A percentile compares a stretch with the other conserved stretches of the same genome.
phyloP scores from a whole-genome alignment of 2,888 invertebrate genomes.

The Dendrolimus pini region DNA sequence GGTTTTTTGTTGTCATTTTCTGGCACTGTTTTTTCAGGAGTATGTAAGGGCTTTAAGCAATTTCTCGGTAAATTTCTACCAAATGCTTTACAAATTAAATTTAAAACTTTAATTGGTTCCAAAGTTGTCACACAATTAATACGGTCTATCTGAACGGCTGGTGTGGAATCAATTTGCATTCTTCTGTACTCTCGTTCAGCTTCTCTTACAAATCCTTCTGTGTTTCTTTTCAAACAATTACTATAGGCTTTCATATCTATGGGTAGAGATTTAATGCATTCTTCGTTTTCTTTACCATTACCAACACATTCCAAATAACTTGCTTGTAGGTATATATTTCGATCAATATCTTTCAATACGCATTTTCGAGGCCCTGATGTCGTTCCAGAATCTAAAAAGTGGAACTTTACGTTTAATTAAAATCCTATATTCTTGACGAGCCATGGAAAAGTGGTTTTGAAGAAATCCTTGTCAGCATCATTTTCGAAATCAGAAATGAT shows the following conservation, averaged over 20 bases:
- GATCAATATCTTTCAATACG: background rate
- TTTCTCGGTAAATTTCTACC: constrained; percentile 2
- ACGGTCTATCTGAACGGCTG: background rate
- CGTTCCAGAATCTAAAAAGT: background rate
- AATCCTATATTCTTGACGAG: background rate
- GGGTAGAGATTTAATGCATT: constrained; percentile 9
- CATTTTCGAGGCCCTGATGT: background rate
- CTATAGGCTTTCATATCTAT: background rate
- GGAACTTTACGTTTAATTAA: background rate
- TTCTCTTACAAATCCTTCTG: constrained; percentile 3
- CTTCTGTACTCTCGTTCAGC: background rate
- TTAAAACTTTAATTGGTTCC: background rate
- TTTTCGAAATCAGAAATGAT: background rate
- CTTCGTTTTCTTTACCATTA: constrained; percentile 6
- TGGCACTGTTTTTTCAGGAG: background rate
- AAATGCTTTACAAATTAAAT: background rate
- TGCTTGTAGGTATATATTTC: constrained; percentile 11
- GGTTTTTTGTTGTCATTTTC: background rate
- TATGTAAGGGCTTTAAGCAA: background rate
- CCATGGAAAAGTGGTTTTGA: constrained; percentile 1
- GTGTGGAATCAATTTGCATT: background rate
- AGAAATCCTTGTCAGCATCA: constrained; percentile 8
- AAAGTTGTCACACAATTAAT: background rate
- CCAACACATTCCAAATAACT: constrained; percentile 16
- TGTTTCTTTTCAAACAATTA: background rate